Evolutionary conservation across 2,888 invertebrate species (phyloP).

Genomic region (Patella pellucida): DNA sequence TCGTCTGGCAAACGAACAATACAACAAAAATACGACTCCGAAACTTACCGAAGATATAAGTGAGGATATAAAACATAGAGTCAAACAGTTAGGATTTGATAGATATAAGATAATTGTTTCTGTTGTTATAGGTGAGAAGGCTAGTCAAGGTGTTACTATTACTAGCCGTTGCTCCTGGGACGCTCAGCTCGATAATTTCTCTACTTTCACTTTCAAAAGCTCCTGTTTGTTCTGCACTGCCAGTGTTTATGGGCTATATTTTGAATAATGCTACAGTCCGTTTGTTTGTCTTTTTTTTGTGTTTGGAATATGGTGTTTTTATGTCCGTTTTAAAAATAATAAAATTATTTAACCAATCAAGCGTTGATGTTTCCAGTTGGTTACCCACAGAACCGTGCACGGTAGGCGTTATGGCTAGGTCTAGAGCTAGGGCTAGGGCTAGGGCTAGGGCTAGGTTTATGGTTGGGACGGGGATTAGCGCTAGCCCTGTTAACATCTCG

Average conservation of each 20-base stretch:
- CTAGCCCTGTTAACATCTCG: too few relatives aligned
- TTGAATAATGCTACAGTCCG: constrained; percentile 36
- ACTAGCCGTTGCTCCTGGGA: constrained; percentile 55
- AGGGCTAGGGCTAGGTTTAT: too few relatives aligned
- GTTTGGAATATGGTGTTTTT: not conserved
- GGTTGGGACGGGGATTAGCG: too few relatives aligned
- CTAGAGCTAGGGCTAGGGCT: too few relatives aligned
- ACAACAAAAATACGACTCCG: constrained; percentile 47
- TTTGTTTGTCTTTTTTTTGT: not conserved
- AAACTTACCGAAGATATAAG: constrained; percentile 47
- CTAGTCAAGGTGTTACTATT: constrained; percentile 44
- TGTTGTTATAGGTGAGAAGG: constrained; percentile 50
- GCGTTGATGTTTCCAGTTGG: too few relatives aligned
- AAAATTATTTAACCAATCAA: too few relatives aligned
- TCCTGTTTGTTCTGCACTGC: constrained; percentile 49
- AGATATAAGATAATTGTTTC: constrained; percentile 55
- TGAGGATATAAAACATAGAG: constrained; percentile 57
- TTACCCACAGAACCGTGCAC: too few relatives aligned
- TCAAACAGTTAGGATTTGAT: constrained; percentile 52
- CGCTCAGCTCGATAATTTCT: constrained; percentile 46
- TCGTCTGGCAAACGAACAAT: constrained; percentile 41
- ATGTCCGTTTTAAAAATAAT: too few relatives aligned
- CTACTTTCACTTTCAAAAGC: constrained; percentile 48
- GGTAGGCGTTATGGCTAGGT: too few relatives aligned
- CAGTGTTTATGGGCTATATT: constrained; percentile 53